Conservation (phyloP, 2,797 vertebrate species). For the Pipistrellus kuhlii region DNA sequence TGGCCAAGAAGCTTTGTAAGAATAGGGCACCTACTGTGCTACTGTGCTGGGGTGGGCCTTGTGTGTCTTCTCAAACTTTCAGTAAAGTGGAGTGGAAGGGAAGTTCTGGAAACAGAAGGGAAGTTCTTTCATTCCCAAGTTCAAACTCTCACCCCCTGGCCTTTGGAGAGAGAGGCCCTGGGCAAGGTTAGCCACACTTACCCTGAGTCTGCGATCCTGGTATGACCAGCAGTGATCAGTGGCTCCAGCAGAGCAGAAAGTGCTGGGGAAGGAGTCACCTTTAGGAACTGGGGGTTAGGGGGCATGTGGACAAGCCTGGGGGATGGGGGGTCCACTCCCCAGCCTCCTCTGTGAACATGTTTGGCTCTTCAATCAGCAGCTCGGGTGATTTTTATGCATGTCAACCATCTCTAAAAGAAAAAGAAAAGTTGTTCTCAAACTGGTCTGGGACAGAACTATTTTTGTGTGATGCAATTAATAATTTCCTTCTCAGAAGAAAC, state of each 20-base stretch:
- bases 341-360: not conserved
- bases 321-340: not conserved
- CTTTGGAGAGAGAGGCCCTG: not conserved
- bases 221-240: not conserved
- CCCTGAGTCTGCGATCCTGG: not conserved
- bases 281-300: not conserved
- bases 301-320: not conserved
- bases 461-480: not conserved
- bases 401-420: not conserved
- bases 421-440: constrained; percentile 27
- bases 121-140: not conserved
- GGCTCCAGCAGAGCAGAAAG: not conserved
- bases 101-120: not conserved
- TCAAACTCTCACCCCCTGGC: not conserved
- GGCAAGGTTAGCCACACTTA: not conserved
- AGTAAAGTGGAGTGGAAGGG: not conserved
- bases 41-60: not conserved
- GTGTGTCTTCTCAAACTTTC: not conserved
- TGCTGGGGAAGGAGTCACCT: not conserved
- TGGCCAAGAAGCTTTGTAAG: not conserved
- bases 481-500: not conserved
- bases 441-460: not conserved
- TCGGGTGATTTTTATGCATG: not conserved
- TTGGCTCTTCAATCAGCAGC: not conserved
- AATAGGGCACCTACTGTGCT: accelerated